Evolutionary conservation across 2,888 invertebrate genomes (phyloP).

Genomic region (Fragum sueziense): DNA sequence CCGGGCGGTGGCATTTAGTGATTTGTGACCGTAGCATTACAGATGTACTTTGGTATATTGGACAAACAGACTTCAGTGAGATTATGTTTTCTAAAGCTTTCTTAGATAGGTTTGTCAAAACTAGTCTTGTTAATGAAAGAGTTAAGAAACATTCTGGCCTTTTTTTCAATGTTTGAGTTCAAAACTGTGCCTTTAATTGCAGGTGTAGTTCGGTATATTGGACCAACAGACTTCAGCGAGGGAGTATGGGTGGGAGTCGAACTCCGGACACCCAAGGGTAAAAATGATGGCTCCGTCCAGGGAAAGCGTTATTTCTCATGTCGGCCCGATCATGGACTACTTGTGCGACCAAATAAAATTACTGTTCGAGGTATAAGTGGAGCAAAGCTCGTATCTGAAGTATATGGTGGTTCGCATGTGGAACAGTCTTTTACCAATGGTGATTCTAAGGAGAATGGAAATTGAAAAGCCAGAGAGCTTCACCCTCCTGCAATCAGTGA

Average conservation of each 20-base stretch:
- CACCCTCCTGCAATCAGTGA: too few species aligned
- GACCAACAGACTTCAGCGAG: slow-evolving; percentile 83
- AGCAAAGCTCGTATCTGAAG: slow-evolving; percentile 80
- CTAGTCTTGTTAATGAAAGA: too few species aligned
- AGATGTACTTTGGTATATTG: too few species aligned
- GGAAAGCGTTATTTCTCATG: slow-evolving; percentile 81
- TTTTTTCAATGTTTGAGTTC: too few species aligned
- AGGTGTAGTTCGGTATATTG: slow-evolving; percentile 83
- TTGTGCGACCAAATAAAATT: slow-evolving; percentile 81
- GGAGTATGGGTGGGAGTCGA: slow-evolving; percentile 84
- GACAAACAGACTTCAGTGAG: too few species aligned
- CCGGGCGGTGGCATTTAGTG: too few species aligned
- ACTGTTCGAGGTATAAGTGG: slow-evolving; percentile 84
- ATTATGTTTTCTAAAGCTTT: too few species aligned
- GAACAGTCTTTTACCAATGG: slow-evolving; percentile 30
- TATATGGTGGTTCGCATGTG: slow-evolving; percentile 36
- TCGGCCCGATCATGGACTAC: slow-evolving; percentile 79
- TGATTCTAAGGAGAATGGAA: slow-evolving; percentile 40
- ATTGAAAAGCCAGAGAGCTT: slow-evolving; percentile 15
- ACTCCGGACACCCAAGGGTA: slow-evolving; percentile 81
- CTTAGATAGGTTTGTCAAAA: too few species aligned
- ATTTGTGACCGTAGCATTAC: too few species aligned
- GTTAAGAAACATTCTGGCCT: too few species aligned
- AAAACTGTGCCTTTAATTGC: too few species aligned
- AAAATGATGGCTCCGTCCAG: slow-evolving; percentile 81